Conservation (phyloP, 2,797 vertebrate genomes). For the Acropternis orthonyx region DNA sequence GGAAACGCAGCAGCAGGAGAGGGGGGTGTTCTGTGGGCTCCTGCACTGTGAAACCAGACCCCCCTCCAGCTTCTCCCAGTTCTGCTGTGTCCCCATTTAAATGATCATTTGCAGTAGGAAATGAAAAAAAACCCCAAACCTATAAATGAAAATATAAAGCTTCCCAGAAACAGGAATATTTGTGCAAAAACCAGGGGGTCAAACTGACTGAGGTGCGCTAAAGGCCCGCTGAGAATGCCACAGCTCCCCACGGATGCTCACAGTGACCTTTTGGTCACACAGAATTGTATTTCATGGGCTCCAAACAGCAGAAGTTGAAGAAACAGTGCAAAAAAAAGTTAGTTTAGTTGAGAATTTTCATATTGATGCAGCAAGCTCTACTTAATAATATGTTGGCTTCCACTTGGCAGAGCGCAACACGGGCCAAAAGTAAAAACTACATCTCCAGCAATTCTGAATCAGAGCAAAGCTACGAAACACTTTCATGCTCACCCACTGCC, state of each 20-base stretch:
- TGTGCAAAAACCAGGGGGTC: background rate
- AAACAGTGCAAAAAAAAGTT: background rate
- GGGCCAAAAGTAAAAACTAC: background rate
- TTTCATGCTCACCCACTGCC: background rate
- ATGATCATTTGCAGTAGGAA: background rate
- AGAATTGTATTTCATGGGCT: background rate
- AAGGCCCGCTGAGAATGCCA: background rate
- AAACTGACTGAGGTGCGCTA: background rate
- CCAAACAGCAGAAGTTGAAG: background rate
- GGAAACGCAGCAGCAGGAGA: background rate
- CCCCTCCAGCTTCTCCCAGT: background rate
- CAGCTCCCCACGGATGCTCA: background rate
- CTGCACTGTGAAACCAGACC: background rate
- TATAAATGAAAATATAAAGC: background rate
- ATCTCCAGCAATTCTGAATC: background rate
- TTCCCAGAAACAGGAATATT: background rate
- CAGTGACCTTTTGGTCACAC: background rate
- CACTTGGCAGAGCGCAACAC: background rate
- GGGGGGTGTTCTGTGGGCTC: background rate
- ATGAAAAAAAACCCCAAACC: background rate
- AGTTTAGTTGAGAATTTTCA: background rate
- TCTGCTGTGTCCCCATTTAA: background rate
- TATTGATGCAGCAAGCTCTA: background rate
- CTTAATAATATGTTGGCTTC: background rate
- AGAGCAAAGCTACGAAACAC: background rate